phyloP scores from a whole-genome alignment of 2,888 invertebrate genomes.

The Trichopria drosophilae region DNA sequence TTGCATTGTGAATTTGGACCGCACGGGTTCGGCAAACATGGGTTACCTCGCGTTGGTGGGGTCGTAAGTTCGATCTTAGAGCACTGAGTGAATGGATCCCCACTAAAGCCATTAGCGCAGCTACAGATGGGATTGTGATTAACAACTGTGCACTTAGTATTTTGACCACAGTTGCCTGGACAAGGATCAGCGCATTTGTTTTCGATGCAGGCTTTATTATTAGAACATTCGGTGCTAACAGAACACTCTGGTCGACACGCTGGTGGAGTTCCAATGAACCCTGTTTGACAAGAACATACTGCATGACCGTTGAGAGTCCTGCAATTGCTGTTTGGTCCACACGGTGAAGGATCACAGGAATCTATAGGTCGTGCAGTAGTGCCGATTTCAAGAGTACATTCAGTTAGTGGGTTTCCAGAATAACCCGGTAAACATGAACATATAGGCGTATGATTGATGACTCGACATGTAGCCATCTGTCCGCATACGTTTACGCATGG shows the following conservation, averaged over 20 bases:
- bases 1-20: constrained; percentile 83
- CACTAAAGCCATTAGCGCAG: constrained; percentile 76
- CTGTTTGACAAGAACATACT: constrained; percentile 76
- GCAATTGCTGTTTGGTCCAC: constrained; percentile 81
- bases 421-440: constrained; percentile 79
- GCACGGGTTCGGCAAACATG: constrained; percentile 80
- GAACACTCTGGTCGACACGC: constrained; percentile 82
- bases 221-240: constrained; percentile 80
- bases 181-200: constrained; percentile 82
- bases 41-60: constrained; percentile 62
- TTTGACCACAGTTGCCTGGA: constrained; percentile 77
- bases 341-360: constrained; percentile 81
- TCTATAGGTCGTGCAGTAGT: constrained; percentile 52
- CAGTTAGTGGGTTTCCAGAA: constrained; percentile 74
- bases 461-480: constrained; percentile 75
- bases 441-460: constrained; percentile 79
- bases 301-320: constrained; percentile 76
- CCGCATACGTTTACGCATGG: constrained; percentile 85
- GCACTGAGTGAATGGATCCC: constrained; percentile 79
- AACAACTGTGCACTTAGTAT: constrained; percentile 80
- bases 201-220: constrained; percentile 78
- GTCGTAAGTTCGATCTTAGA: constrained; percentile 61
- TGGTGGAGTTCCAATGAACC: constrained; percentile 78
- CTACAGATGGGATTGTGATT: constrained; percentile 88
- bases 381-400: constrained; percentile 55